Percentiles rank a stretch among this genome's conserved stretches.
Evolutionary conservation across 2,113 vertebrate species (phyloP).

Genomic region (Hyperopisus bebe): DNA sequence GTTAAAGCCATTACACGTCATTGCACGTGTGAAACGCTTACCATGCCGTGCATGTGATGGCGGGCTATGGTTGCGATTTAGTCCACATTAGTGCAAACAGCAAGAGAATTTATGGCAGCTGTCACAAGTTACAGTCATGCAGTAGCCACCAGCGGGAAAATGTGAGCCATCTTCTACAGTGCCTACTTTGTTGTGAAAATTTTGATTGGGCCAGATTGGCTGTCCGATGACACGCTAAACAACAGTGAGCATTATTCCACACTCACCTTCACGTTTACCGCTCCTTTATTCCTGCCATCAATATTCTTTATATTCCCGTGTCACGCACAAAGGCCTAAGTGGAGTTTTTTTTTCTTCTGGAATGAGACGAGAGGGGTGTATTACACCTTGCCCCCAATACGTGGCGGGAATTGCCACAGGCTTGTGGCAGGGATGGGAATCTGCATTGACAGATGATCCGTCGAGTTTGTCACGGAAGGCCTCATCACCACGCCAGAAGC

Average conservation of each 20-base stretch:
- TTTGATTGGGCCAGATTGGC: neutral
- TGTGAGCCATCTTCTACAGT: neutral
- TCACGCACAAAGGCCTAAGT: conserved; percentile 19
- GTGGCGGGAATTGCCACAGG: conserved; percentile 18
- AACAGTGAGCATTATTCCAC: too few relatives aligned
- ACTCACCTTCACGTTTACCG: neutral
- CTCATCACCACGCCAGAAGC: conserved; percentile 41
- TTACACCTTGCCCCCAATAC: conserved; percentile 31
- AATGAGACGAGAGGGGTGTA: conserved; percentile 35
- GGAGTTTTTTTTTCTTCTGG: conserved; percentile 18
- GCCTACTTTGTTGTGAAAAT: neutral
- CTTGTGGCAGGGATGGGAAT: conserved; percentile 44
- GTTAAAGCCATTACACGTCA: neutral
- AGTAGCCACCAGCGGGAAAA: neutral
- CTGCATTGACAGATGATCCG: conserved; percentile 57
- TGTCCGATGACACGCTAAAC: neutral
- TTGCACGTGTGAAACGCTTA: neutral
- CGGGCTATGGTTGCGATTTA: neutral
- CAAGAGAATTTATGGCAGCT: neutral
- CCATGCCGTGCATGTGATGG: neutral
- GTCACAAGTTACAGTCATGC: neutral
- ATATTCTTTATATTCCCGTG: conserved; percentile 34
- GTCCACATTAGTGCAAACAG: neutral
- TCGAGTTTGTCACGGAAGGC: conserved; percentile 52
- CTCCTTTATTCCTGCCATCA: conserved; percentile 22